Percentiles rank a stretch among this genome's conserved stretches.
phyloP scores from a whole-genome alignment of 2,113 vertebrate species.

The Phrynocephalus versicolor region DNA sequence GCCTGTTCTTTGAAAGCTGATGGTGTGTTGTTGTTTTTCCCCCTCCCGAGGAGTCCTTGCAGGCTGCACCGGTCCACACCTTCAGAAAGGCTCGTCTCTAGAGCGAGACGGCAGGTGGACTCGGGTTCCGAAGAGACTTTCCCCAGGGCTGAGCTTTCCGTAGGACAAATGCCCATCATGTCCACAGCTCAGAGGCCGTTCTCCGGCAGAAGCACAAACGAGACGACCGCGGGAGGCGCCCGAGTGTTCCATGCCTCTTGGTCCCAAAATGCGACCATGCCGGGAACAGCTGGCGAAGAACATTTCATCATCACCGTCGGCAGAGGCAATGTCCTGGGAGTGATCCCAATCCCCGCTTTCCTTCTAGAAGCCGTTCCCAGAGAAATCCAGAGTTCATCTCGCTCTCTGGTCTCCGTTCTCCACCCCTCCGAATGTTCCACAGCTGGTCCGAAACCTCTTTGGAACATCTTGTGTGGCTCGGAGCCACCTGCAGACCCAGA shows the following conservation, averaged over 20 bases:
- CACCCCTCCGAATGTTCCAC: background rate
- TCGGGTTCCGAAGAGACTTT: background rate
- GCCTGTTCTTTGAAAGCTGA: background rate
- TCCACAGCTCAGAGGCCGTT: background rate
- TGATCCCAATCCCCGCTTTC: background rate
- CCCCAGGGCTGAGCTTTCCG: background rate
- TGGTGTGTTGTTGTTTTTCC: background rate
- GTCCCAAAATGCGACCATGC: too few species aligned
- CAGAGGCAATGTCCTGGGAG: background rate
- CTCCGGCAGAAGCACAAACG: background rate
- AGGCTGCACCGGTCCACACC: background rate
- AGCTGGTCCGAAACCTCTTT: background rate
- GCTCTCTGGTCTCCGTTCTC: too few species aligned
- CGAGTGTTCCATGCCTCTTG: accelerated
- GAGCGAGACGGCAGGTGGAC: background rate
- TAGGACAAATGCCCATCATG: background rate
- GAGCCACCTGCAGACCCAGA: background rate
- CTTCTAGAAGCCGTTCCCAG: background rate
- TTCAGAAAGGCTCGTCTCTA: background rate
- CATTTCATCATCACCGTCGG: background rate
- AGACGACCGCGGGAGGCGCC: background rate
- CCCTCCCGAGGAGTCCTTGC: background rate
- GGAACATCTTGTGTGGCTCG: background rate
- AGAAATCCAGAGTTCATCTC: background rate
- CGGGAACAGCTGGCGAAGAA: background rate